Evolutionary conservation across 2,888 invertebrate genomes (phyloP).

Genomic region (Luffia ferchaultella): DNA sequence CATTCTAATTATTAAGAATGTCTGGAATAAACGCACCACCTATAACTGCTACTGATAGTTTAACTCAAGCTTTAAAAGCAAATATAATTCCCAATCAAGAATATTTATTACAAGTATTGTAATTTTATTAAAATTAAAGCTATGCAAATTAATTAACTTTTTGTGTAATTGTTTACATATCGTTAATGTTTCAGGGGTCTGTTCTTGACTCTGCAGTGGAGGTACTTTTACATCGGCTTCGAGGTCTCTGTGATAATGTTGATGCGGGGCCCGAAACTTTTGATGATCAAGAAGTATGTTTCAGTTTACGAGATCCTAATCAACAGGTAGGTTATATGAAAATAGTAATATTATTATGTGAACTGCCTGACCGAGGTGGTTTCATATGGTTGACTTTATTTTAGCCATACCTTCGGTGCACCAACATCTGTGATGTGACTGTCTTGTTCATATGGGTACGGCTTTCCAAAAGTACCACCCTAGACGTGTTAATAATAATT

Average conservation of each 20-base stretch:
- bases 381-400: too few species aligned
- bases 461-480: too few species aligned
- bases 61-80: conserved; percentile 80
- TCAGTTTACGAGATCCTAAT: conserved; percentile 76
- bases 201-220: conserved; percentile 92
- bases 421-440: too few species aligned
- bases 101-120: conserved; percentile 73
- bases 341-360: too few species aligned
- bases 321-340: conserved; percentile 61
- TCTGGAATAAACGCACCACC: conserved; percentile 48
- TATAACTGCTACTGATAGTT: conserved; percentile 77
- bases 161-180: too few species aligned
- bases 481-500: too few species aligned
- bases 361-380: too few species aligned
- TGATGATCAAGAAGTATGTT: conserved; percentile 93
- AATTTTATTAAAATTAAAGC: too few species aligned
- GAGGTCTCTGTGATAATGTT: conserved; percentile 93
- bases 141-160: too few species aligned
- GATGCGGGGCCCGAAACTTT: conserved; percentile 91
- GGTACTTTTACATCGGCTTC: conserved; percentile 85
- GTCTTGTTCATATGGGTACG: too few species aligned
- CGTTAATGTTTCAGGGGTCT: conserved; percentile 85
- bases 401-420: too few species aligned
- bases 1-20: too few species aligned
- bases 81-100: conserved; percentile 94